These are phyloP conservation scores for Heterochromis multidens DNA, from an alignment of 2,113 vertebrate genomes.

Conservation along the genomic window DNA sequence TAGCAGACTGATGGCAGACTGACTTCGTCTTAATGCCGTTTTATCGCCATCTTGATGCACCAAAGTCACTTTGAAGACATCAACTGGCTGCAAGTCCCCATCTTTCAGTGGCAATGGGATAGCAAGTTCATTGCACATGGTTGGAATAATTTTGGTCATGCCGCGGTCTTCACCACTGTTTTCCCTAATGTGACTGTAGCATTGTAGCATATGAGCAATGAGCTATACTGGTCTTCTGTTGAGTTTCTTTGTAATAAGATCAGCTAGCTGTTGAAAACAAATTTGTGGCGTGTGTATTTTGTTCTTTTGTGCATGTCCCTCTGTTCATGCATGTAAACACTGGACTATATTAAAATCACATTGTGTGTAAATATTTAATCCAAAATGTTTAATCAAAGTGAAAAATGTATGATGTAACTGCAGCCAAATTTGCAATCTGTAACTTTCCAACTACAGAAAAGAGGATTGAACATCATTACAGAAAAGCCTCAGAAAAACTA, in stretches of 20 bases:
- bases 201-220: too few species aligned
- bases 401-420: neutral
- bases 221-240: neutral
- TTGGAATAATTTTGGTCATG: neutral
- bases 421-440: neutral
- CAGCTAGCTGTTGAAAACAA: neutral
- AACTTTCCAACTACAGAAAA: neutral
- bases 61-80: neutral
- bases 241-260: neutral
- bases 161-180: neutral
- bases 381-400: neutral
- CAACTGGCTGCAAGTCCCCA: neutral
- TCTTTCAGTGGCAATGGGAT: neutral
- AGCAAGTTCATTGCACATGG: neutral
- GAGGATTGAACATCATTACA: neutral
- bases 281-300: neutral
- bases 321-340: neutral
- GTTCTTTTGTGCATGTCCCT: neutral
- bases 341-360: neutral
- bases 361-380: neutral
- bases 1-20: neutral
- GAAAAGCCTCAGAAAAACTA: neutral
- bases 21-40: neutral
- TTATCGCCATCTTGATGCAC: neutral
- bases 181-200: too few species aligned